Percentiles rank a stretch among this genome's conserved stretches.
phyloP scores from a whole-genome alignment of 2,888 invertebrate genomes.

The Caenorhabditis sp. region DNA sequence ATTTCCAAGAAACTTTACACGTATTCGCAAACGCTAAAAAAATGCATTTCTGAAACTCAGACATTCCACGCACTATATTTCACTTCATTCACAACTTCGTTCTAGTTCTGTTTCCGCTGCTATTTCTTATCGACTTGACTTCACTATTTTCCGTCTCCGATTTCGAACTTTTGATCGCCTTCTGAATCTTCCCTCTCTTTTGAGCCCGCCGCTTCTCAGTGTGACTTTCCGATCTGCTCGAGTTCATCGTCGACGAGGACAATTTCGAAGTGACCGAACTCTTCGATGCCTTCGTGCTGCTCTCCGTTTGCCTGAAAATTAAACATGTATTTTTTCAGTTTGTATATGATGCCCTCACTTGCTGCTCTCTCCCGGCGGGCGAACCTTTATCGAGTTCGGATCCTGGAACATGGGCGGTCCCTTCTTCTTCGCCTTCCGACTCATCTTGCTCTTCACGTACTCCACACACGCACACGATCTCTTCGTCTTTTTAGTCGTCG shows the following conservation, averaged over 20 bases:
- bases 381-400: slow-evolving; percentile 22
- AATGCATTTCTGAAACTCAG: too few species aligned
- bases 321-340: too few species aligned
- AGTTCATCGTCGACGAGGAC: slow-evolving; percentile 15
- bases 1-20: too few species aligned
- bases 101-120: too few species aligned
- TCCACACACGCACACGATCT: slow-evolving; percentile 41
- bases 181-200: slow-evolving; percentile 34
- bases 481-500: slow-evolving; percentile 9
- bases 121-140: too few species aligned
- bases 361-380: slow-evolving; percentile 30
- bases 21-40: too few species aligned
- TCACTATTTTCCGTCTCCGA: not conserved
- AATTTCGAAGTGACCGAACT: slow-evolving; percentile 10
- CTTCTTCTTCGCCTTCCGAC: slow-evolving; percentile 12
- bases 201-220: slow-evolving; percentile 24
- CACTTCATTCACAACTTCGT: too few species aligned
- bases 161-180: slow-evolving; percentile 36
- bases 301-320: slow-evolving; percentile 5
- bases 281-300: slow-evolving; percentile 12
- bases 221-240: slow-evolving; percentile 15
- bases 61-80: too few species aligned
- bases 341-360: slow-evolving; percentile 2
- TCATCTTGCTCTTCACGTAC: slow-evolving; percentile 40
- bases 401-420: slow-evolving; percentile 6